Conservation (phyloP, 2,888 invertebrate species). For the Euproctis similis region DNA sequence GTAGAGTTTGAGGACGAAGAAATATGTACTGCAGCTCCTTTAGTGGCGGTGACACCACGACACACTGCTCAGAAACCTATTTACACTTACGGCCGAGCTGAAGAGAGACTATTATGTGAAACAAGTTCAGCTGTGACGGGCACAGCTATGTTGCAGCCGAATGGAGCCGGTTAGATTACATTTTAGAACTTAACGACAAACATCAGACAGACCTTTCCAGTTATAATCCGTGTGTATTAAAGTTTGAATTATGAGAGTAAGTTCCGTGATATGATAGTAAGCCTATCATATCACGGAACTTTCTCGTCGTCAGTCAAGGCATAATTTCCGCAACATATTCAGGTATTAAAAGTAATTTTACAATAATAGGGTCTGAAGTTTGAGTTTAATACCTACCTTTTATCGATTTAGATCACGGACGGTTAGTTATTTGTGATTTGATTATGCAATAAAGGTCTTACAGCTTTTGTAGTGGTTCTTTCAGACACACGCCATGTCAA, state of each 20-base stretch:
- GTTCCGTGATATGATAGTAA: no score
- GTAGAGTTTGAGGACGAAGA: constrained; percentile 89
- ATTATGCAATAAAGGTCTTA: background rate
- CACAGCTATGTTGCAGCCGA: constrained; percentile 60
- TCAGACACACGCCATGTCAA: constrained; percentile 43
- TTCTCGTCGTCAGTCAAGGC: no score
- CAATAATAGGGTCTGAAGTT: no score
- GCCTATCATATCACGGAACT: no score
- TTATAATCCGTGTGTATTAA: no score
- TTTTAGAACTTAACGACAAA: background rate
- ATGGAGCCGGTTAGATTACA: constrained; percentile 42
- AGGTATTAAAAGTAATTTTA: no score
- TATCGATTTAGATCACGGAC: no score
- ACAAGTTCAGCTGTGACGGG: constrained; percentile 62
- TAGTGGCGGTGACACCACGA: constrained; percentile 78
- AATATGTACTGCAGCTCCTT: constrained; percentile 84
- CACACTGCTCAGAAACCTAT: constrained; percentile 82
- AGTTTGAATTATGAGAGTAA: no score
- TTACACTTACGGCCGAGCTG: constrained; percentile 80
- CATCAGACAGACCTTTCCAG: no score
- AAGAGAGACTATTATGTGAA: constrained; percentile 65
- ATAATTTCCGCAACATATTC: no score
- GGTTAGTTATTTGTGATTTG: no score
- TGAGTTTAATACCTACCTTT: no score
- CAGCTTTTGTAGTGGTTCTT: constrained; percentile 32